phyloP scores from a whole-genome alignment of 2,797 vertebrate genomes.

The Vipera ursinii region DNA sequence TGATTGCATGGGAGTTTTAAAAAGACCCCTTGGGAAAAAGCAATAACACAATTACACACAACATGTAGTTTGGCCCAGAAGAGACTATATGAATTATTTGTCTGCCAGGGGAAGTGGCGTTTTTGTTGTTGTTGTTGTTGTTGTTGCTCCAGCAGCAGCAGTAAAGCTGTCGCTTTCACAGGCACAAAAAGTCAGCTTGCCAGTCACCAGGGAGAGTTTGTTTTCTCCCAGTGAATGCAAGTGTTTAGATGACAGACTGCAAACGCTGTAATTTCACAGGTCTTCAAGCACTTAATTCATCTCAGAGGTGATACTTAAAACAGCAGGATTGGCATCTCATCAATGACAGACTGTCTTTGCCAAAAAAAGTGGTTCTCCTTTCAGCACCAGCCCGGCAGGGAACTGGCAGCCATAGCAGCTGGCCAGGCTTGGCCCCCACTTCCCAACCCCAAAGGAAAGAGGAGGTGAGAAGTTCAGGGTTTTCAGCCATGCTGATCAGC shows the following conservation, averaged over 20 bases:
- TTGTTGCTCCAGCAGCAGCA: background rate
- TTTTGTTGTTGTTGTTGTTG: too few species aligned
- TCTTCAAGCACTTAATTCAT: slow-evolving; percentile 37
- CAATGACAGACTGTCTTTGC: background rate
- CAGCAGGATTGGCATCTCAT: background rate
- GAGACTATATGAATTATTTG: slow-evolving; percentile 20
- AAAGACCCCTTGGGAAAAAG: background rate
- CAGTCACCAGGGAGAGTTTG: slow-evolving; percentile 19
- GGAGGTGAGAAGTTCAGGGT: slow-evolving; percentile 2
- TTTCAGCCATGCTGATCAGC: background rate
- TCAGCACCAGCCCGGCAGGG: background rate
- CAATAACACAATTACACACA: background rate
- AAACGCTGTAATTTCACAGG: slow-evolving; percentile 32
- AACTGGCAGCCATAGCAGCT: background rate
- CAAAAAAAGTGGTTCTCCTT: background rate
- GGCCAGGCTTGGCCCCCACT: background rate
- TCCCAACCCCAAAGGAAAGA: background rate
- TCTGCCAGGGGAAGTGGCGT: background rate
- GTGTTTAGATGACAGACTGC: slow-evolving; percentile 31
- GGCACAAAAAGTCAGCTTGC: slow-evolving; percentile 30
- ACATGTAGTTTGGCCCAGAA: background rate
- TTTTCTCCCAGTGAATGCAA: slow-evolving; percentile 27
- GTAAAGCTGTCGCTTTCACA: slow-evolving; percentile 36
- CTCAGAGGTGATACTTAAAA: slow-evolving; percentile 16
- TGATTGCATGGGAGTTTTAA: background rate